Conservation (phyloP, 2,888 invertebrate species). For the Clostera curtula region DNA sequence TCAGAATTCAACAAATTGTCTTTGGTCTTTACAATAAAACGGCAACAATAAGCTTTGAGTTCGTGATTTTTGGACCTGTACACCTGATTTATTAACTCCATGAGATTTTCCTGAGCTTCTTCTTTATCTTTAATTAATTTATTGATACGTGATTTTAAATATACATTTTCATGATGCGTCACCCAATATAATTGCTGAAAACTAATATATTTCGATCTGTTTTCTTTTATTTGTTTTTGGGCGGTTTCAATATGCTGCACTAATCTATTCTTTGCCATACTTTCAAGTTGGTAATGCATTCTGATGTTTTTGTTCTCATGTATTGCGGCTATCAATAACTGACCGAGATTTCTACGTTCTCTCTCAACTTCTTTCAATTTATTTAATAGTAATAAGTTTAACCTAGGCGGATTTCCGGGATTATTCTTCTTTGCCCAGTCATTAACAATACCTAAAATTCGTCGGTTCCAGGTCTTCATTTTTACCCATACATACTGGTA, state of each 20-base stretch:
- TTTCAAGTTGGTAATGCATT: slow-evolving; percentile 44
- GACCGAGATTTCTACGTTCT: slow-evolving; percentile 42
- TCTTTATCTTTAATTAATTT: slow-evolving; percentile 46
- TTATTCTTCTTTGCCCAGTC: slow-evolving; percentile 9
- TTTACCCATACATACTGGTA: slow-evolving; percentile 15
- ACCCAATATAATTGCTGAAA: slow-evolving; percentile 53
- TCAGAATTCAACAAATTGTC: slow-evolving; percentile 44
- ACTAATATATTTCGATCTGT: slow-evolving; percentile 38
- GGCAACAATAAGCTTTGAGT: slow-evolving; percentile 47
- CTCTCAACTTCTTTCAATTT: slow-evolving; percentile 43
- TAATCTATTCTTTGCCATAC: slow-evolving; percentile 45
- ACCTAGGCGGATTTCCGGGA: slow-evolving; percentile 10
- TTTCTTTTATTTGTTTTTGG: slow-evolving; percentile 46
- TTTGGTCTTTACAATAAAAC: slow-evolving; percentile 45
- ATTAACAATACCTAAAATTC: slow-evolving; percentile 5
- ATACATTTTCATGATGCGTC: slow-evolving; percentile 54
- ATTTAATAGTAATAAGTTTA: slow-evolving; percentile 36
- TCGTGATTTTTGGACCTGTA: slow-evolving; percentile 46
- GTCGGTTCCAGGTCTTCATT: slow-evolving; percentile 6
- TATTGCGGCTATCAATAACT: slow-evolving; percentile 43
- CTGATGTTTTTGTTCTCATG: slow-evolving; percentile 52
- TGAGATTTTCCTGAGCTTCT: slow-evolving; percentile 41
- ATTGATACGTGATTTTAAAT: slow-evolving; percentile 41
- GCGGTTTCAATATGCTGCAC: slow-evolving; percentile 39
- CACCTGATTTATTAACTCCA: slow-evolving; percentile 44